Evolutionary conservation across 2,797 vertebrate genomes (phyloP).

Genomic region (Peromyscus nudipes): DNA sequence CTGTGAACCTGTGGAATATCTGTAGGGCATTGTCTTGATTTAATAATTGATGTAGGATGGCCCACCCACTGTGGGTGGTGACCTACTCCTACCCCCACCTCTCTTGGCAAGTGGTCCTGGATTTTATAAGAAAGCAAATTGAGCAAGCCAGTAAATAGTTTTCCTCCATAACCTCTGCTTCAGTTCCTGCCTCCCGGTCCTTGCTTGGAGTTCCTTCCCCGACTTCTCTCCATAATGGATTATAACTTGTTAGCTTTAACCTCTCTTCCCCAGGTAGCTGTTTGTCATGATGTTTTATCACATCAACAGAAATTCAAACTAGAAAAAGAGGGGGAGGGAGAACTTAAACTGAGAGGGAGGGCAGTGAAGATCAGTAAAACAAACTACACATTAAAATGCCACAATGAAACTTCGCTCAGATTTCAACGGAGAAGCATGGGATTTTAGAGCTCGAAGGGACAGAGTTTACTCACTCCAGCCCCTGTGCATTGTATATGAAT

Average conservation of each 20-base stretch:
- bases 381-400: neutral
- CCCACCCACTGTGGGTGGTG: neutral
- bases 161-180: neutral
- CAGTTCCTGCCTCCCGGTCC: neutral
- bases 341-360: neutral
- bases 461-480: neutral
- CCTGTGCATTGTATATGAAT: neutral
- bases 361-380: neutral
- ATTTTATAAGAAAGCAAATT: neutral
- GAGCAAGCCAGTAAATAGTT: neutral
- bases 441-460: neutral
- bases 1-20: neutral
- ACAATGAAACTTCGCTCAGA: neutral
- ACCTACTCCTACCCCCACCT: neutral
- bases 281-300: neutral
- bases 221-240: neutral
- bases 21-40: neutral
- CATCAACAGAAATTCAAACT: neutral
- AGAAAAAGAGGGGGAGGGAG: no score
- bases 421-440: neutral
- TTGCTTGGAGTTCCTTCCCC: neutral
- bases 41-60: neutral
- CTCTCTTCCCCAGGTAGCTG: neutral
- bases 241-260: neutral
- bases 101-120: neutral